Evolutionary conservation across 2,113 vertebrate genomes (phyloP).

Genomic region (Rhizomys pruinosus): DNA sequence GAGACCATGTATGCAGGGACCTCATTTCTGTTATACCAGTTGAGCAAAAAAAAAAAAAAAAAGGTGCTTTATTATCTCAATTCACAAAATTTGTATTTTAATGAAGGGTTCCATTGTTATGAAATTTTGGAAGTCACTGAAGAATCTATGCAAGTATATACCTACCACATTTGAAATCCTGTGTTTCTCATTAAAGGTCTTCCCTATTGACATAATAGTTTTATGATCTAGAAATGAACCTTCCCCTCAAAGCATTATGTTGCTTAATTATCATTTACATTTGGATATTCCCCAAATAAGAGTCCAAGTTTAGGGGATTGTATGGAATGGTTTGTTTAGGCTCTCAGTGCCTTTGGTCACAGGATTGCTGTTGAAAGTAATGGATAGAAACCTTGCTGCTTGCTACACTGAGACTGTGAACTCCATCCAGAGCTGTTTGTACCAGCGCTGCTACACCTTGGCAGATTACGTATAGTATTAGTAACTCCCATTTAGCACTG

Average conservation of each 20-base stretch:
- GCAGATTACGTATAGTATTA: background rate
- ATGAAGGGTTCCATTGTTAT: background rate
- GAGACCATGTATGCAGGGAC: background rate
- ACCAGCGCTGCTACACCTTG: background rate
- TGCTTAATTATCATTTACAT: slow-evolving; percentile 53
- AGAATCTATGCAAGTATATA: slow-evolving; percentile 61
- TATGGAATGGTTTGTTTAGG: background rate
- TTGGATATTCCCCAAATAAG: background rate
- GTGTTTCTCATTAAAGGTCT: slow-evolving; percentile 20
- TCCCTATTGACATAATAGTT: background rate
- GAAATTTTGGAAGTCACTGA: slow-evolving; percentile 19
- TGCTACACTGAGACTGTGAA: background rate
- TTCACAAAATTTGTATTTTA: background rate
- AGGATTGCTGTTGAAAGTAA: background rate
- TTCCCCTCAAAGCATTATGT: background rate
- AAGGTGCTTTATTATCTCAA: background rate
- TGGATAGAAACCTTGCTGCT: background rate
- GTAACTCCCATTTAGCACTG: background rate
- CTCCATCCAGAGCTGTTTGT: background rate
- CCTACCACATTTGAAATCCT: slow-evolving; percentile 14
- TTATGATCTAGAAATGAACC: background rate
- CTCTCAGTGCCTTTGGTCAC: background rate
- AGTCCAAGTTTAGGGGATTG: background rate
- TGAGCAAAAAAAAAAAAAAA: background rate
- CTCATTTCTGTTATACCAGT: background rate